Percentiles rank a stretch among this genome's conserved stretches.
Conservation (phyloP, 2,113 vertebrate genomes). For the Aythya baeri region DNA sequence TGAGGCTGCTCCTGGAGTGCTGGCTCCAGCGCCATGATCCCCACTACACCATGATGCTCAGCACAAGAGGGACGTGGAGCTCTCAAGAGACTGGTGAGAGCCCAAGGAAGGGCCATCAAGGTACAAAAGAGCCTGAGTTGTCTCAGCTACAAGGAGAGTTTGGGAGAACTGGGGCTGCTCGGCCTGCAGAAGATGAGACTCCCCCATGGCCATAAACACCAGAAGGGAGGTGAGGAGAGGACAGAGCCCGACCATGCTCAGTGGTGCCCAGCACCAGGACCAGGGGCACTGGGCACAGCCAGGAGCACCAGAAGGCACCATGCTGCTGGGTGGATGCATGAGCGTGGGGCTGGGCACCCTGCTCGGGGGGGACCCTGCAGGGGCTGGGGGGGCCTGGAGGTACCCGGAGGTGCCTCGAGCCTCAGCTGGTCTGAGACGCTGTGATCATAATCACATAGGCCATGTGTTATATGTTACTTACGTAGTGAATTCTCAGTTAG, state of each 20-base stretch:
- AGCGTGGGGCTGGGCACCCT: no score
- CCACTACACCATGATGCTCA: not conserved
- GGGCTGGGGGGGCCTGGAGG: no score
- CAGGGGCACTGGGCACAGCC: no score
- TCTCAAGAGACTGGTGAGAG: not conserved
- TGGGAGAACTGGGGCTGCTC: not conserved
- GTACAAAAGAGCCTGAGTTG: not conserved
- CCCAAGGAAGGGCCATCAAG: not conserved
- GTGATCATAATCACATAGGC: not conserved
- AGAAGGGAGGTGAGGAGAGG: no score
- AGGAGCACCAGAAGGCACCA: no score
- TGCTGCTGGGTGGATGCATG: no score
- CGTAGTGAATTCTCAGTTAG: not conserved
- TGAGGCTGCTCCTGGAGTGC: not conserved
- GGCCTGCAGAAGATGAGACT: not conserved
- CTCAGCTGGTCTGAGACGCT: no score
- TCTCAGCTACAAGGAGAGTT: not conserved
- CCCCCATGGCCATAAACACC: not conserved
- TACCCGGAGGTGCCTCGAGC: no score
- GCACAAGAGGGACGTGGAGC: not conserved
- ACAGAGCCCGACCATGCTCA: no score
- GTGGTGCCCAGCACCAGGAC: no score
- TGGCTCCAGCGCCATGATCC: not conserved
- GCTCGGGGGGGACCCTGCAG: no score
- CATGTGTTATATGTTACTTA: not conserved